Evolutionary conservation across 1,140 invertebrate genomes (phyloP), one percentile per base, ranked within the genome.

Genomic region (Doryteuthis pealeii): DNA sequence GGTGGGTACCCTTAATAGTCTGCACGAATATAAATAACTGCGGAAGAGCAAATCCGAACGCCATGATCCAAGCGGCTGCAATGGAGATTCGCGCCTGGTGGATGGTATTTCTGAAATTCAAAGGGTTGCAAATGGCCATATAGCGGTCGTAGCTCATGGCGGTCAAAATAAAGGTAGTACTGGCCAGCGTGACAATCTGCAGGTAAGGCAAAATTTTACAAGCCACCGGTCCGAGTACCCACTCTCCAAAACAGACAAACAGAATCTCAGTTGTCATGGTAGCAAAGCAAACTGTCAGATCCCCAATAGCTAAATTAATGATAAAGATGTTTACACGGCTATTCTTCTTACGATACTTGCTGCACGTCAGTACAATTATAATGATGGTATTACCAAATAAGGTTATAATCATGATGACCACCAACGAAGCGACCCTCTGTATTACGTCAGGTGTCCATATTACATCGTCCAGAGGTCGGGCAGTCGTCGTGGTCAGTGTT

Each of bases 241-340:
- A 83, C 76, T 89, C 86, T 12, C 87, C 87, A 77, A 87, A 89
- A 6, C 87, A 84, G 70, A 89, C 81, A 72, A 86, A 87, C 6
- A 90, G 73, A 28, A 89, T 84, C 74, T 89, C 88, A 0, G 88
- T 88, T 10, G 87, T 86, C 88, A 89, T 89, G 14, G 88, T 89
- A 31, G 88, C 84, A 43, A 81, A 81, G 75, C 87, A 88, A 6
- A 89, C 87, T 15, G 86, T 84, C 22, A 90, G 79, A 74, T 90
- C 88, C 3, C 88, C 89, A 32, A 89, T 79, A 12, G 89, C 88
- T 72, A 90, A 78, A 77, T 90, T 87, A 8, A 89, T 82, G 69
- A 90, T 89, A 78, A 89, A 90, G 31, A 89, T 85, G 77, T 89
- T 89, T 6, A 89, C 88, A 31, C 89, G 77, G 70, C 83, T 86